Conservation (phyloP, 2,113 vertebrate genomes). For the Ceratotherium simum region DNA sequence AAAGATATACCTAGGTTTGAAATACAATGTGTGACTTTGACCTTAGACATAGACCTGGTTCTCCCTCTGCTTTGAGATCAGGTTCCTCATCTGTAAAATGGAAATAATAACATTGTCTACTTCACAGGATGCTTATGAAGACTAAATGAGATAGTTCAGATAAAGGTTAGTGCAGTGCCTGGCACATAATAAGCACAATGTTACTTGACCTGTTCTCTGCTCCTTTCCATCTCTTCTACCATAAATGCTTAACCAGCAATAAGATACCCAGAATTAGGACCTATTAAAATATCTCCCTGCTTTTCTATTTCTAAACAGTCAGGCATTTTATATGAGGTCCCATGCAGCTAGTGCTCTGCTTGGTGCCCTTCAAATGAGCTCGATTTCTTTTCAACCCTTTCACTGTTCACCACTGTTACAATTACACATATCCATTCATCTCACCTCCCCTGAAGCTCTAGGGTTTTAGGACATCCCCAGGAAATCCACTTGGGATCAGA, state of each 20-base stretch:
- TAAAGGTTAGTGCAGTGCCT: not conserved
- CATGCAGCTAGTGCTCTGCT: not conserved
- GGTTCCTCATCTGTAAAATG: not conserved
- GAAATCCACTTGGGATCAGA: not conserved
- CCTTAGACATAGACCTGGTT: not conserved
- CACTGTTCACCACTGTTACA: not conserved
- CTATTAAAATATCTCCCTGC: not conserved
- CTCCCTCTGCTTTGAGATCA: not conserved
- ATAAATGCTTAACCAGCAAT: not conserved
- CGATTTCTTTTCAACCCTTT: not conserved
- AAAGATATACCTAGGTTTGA: not conserved
- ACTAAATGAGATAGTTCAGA: not conserved
- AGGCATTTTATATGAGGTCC: not conserved
- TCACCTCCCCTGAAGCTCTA: not conserved
- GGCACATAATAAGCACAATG: not conserved
- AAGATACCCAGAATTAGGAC: not conserved
- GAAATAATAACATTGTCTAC: not conserved
- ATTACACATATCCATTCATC: not conserved
- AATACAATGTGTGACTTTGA: not conserved
- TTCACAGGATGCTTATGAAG: not conserved
- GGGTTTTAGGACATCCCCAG: not conserved
- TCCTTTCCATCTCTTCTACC: not conserved
- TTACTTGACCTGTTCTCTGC: not conserved
- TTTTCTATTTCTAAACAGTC: not conserved
- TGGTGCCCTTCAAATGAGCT: not conserved